A percentile compares a stretch with the other conserved stretches of the same genome.
Conservation (phyloP, 2,888 invertebrate genomes). For the Marronus borbonicus region DNA sequence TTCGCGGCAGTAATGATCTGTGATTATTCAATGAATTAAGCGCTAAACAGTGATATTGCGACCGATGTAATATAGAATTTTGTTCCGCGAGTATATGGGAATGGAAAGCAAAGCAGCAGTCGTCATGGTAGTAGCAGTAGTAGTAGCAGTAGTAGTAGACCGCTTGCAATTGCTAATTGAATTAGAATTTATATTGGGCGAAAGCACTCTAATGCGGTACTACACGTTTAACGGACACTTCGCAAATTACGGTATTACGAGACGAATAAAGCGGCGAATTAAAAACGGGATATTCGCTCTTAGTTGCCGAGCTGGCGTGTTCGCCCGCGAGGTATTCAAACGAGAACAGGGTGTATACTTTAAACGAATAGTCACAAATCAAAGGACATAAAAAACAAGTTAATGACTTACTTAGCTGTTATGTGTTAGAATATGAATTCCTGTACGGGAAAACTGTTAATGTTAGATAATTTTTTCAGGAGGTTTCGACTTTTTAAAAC, state of each 20-base stretch:
- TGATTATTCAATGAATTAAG: conserved; percentile 43
- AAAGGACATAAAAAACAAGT: too few relatives aligned
- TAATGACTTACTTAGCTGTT: too few relatives aligned
- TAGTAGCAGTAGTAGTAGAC: neutral
- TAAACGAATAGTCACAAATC: too few relatives aligned
- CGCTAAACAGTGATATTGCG: conserved; percentile 30
- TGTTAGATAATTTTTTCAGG: too few relatives aligned
- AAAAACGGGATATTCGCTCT: neutral
- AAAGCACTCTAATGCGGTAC: conserved; percentile 4
- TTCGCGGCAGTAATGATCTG: conserved; percentile 36
- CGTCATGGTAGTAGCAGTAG: too few relatives aligned
- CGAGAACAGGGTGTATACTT: too few relatives aligned
- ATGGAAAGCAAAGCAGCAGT: neutral
- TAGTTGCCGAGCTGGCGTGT: too few relatives aligned
- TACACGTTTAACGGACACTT: neutral
- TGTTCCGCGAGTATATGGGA: neutral
- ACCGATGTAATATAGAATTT: conserved; percentile 29
- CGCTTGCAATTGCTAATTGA: conserved; percentile 18
- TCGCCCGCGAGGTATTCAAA: too few relatives aligned
- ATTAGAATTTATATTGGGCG: conserved; percentile 38
- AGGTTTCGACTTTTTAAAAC: too few relatives aligned
- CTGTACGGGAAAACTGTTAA: too few relatives aligned
- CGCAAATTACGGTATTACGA: neutral
- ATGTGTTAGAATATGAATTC: too few relatives aligned
- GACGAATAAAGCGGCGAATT: neutral